Conservation (phyloP, 1,140 invertebrate species). For the Heliconius nattereri region DNA sequence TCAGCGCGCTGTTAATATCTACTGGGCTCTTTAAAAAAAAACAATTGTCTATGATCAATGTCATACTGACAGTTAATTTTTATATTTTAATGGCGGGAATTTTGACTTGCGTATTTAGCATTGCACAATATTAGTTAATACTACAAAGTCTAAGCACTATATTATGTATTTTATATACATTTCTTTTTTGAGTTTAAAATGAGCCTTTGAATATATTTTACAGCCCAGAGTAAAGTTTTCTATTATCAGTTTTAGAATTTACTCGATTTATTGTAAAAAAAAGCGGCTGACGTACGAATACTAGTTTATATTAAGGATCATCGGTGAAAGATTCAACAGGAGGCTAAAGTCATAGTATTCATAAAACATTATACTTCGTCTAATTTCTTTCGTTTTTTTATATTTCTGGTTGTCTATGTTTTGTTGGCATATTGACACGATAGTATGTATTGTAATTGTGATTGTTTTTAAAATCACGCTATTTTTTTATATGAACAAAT, state of each 20-base stretch:
- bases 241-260: neutral
- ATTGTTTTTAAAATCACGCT: neutral
- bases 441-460: slow-evolving; percentile 1
- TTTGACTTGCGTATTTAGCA: neutral
- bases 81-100: slow-evolving; percentile 3
- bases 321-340: slow-evolving; percentile 35
- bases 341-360: slow-evolving; percentile 42
- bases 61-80: neutral
- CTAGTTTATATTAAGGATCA: slow-evolving; percentile 52
- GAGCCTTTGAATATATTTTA: neutral
- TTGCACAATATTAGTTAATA: neutral
- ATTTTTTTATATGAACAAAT: no score
- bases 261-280: neutral
- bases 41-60: neutral
- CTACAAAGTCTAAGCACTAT: slow-evolving; percentile 7
- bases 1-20: slow-evolving; percentile 47
- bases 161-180: slow-evolving; percentile 7
- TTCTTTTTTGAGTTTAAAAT: neutral
- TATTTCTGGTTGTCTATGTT: neutral
- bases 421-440: slow-evolving; percentile 23
- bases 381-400: neutral
- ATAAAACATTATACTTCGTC: slow-evolving; percentile 5
- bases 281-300: slow-evolving; percentile 27
- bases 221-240: neutral
- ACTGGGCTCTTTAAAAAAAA: neutral